A percentile compares a stretch with the other conserved stretches of the same genome.
Evolutionary conservation across 2,797 vertebrate genomes (phyloP).

Genomic region (Oreochromis mossambicus): DNA sequence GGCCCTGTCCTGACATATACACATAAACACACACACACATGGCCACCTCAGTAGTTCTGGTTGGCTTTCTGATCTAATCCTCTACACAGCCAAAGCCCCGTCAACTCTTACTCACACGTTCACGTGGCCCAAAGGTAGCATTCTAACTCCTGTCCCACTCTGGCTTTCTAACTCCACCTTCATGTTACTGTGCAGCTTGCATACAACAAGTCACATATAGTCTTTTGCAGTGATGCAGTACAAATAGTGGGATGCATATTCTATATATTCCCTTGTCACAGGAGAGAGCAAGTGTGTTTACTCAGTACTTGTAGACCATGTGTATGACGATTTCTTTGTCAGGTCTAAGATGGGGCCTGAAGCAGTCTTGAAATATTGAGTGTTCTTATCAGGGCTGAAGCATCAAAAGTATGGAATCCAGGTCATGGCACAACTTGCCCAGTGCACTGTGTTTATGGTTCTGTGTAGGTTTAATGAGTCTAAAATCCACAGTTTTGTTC

Average conservation of each 20-base stretch:
- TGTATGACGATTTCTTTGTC: constrained; percentile 5
- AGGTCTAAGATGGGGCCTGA: constrained; percentile 48
- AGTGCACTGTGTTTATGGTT: neutral
- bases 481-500: neutral
- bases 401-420: constrained; percentile 33
- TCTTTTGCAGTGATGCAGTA: neutral
- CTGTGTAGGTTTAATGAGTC: neutral
- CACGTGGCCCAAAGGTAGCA: constrained; percentile 57
- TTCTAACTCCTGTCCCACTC: neutral
- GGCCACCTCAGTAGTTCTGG: constrained; percentile 46
- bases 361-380: constrained; percentile 32
- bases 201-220: neutral
- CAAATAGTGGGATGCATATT: neutral
- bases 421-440: constrained; percentile 20
- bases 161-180: constrained; percentile 12
- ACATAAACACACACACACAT: constrained; percentile 33
- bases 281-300: neutral
- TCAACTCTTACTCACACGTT: constrained; percentile 42
- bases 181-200: neutral
- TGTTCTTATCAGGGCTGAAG: constrained; percentile 52
- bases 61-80: constrained; percentile 71
- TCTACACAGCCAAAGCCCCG: constrained; percentile 55
- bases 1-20: constrained; percentile 44
- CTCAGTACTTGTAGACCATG: neutral
- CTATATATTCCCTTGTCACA: neutral